These are phyloP conservation scores for Fukomys damarensis DNA, from an alignment of 2,113 vertebrate species.

Conservation along the genomic window DNA sequence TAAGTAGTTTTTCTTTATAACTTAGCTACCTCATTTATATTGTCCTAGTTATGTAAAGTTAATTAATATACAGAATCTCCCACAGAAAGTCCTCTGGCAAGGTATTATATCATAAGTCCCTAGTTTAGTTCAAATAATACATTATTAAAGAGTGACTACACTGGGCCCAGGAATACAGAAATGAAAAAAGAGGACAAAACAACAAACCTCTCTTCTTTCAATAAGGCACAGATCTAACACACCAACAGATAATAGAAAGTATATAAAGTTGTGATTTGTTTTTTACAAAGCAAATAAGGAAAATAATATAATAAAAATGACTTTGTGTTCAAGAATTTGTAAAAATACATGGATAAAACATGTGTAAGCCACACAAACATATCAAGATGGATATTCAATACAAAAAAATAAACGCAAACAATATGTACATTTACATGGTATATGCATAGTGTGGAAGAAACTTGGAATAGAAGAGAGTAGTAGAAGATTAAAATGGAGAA, in stretches of 20 bases:
- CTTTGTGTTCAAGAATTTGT: neutral
- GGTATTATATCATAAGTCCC: neutral
- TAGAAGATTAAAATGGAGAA: neutral
- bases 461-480: neutral
- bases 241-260: neutral
- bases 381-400: neutral
- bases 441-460: neutral
- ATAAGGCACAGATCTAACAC: neutral
- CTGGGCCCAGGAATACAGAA: neutral
- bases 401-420: neutral
- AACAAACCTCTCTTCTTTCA: neutral
- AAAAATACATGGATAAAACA: neutral
- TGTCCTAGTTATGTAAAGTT: too few relatives aligned
- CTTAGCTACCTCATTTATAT: neutral
- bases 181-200: neutral
- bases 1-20: neutral
- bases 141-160: neutral
- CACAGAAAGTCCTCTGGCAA: neutral
- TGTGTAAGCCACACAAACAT: neutral
- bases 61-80: neutral
- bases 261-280: neutral
- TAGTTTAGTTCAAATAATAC: neutral
- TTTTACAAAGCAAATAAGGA: neutral
- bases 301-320: neutral
- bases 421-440: neutral